phyloP scores from a whole-genome alignment of 2,888 invertebrate genomes.

The Scaptomyza caliginosa region DNA sequence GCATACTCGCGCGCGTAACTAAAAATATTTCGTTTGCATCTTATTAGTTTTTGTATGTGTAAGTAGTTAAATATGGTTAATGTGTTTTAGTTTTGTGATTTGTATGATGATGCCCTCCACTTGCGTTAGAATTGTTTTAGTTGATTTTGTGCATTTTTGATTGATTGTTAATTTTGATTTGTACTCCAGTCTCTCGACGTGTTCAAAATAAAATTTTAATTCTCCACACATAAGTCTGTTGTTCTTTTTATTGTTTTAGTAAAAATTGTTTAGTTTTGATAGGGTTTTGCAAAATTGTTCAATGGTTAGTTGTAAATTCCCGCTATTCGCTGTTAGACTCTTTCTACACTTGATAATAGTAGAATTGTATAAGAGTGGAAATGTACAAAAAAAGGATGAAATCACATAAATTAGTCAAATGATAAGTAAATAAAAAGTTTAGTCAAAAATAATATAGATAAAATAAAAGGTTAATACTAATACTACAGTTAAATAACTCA shows the following conservation, averaged over 20 bases:
- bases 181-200: slow-evolving; percentile 3
- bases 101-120: slow-evolving; percentile 39
- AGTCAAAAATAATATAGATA: neutral
- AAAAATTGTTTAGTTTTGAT: slow-evolving; percentile 74
- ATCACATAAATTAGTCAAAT: slow-evolving; percentile 39
- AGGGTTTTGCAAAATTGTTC: slow-evolving; percentile 73
- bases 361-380: slow-evolving; percentile 57
- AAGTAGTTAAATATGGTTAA: neutral
- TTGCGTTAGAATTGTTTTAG: slow-evolving; percentile 16
- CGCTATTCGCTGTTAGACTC: slow-evolving; percentile 45
- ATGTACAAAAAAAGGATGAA: slow-evolving; percentile 52
- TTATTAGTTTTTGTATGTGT: slow-evolving; percentile 34
- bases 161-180: slow-evolving; percentile 14
- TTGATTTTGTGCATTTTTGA: neutral
- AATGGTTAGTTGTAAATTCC: slow-evolving; percentile 60
- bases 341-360: slow-evolving; percentile 58
- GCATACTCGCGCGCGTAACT: slow-evolving; percentile 96
- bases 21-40: slow-evolving; percentile 54
- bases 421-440: slow-evolving; percentile 3
- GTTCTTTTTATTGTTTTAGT: slow-evolving; percentile 40
- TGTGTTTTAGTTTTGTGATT: slow-evolving; percentile 11
- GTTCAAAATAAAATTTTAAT: slow-evolving; percentile 10
- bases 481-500: neutral
- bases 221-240: slow-evolving; percentile 9
- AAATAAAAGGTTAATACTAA: neutral